phyloP scores from a whole-genome alignment of 2,888 invertebrate species.

The Oasisia sp. region DNA sequence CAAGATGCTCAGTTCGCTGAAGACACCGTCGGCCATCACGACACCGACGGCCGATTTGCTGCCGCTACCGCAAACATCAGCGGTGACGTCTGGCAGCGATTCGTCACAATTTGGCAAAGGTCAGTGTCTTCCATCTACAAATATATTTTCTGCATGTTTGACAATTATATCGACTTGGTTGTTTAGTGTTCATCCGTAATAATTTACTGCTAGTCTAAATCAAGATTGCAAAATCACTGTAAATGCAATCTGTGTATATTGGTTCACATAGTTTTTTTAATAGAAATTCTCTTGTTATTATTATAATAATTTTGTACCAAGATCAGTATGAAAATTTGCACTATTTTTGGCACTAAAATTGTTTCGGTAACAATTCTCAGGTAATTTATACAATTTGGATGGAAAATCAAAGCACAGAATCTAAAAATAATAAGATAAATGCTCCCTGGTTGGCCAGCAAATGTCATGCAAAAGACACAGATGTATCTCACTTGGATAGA shows the following conservation, averaged over 20 bases:
- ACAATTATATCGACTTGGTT: background rate
- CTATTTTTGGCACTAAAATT: background rate
- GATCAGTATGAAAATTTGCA: background rate
- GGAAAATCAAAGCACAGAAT: background rate
- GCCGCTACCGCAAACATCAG: background rate
- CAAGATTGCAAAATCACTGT: background rate
- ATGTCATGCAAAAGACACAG: background rate
- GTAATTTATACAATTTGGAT: background rate
- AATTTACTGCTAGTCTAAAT: background rate
- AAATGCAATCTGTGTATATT: background rate
- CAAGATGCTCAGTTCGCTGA: slow-evolving; percentile 22
- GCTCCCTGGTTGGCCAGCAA: background rate
- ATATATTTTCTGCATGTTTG: no score
- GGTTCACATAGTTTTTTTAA: background rate
- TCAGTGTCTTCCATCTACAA: background rate
- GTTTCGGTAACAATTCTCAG: background rate
- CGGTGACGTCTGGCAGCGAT: background rate
- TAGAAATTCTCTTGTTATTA: background rate
- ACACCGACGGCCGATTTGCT: slow-evolving; percentile 21
- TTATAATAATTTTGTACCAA: background rate
- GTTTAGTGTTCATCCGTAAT: background rate
- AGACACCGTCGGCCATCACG: slow-evolving; percentile 17
- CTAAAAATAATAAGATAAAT: background rate
- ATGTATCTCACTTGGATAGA: background rate
- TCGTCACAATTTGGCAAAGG: background rate